Evolutionary conservation across 2,888 invertebrate genomes (phyloP).

Genomic region (Strigamia crassipes): DNA sequence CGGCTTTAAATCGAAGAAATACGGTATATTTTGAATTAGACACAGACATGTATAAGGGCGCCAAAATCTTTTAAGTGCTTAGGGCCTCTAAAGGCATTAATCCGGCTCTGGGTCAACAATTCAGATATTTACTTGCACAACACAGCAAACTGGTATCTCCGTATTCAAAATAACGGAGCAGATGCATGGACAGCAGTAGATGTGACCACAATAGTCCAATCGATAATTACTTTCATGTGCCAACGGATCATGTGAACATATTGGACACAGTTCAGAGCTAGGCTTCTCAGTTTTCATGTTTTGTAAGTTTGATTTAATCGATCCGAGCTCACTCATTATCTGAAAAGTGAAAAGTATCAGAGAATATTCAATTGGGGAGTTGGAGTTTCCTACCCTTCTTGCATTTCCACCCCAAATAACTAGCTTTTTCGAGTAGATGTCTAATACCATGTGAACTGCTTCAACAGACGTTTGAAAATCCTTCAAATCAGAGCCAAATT

Average conservation of each 20-base stretch:
- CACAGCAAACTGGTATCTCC: neutral
- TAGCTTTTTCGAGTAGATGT: neutral
- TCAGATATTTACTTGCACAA: neutral
- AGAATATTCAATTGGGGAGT: too few relatives aligned
- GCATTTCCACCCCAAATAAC: neutral
- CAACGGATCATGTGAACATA: neutral
- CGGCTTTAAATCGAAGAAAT: too few relatives aligned
- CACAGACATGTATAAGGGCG: too few relatives aligned
- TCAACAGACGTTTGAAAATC: neutral
- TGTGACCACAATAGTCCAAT: neutral
- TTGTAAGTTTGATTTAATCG: too few relatives aligned
- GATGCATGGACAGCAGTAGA: neutral
- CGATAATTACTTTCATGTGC: neutral
- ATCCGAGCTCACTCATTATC: too few relatives aligned
- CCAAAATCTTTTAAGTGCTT: too few relatives aligned
- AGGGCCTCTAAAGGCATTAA: too few relatives aligned
- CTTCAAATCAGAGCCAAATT: conserved; percentile 23
- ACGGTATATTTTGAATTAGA: too few relatives aligned
- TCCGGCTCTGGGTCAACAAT: too few relatives aligned
- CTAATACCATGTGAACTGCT: neutral
- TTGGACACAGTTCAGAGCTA: neutral
- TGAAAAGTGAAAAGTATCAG: neutral
- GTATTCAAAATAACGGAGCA: neutral
- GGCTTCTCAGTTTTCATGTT: neutral
- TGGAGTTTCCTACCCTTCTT: neutral